Conservation (phyloP, 2,888 invertebrate species). For the Pachydiplax longipennis region DNA sequence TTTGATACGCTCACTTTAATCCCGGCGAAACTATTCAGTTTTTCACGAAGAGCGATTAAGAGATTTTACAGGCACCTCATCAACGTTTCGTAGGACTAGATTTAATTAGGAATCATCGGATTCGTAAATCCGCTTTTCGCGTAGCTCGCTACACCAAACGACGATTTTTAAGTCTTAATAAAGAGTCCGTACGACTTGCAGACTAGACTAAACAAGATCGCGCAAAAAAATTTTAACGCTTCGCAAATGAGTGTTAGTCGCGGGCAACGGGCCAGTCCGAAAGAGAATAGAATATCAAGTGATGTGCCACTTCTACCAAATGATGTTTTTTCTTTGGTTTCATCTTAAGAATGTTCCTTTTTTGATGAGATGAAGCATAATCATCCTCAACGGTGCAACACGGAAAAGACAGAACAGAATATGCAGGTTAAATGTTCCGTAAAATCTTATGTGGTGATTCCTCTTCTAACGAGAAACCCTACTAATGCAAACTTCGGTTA, state of each 20-base stretch:
- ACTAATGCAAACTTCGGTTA: too few species aligned
- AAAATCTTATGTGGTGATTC: too few species aligned
- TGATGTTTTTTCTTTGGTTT: background rate
- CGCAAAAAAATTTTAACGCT: background rate
- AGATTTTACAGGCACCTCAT: background rate
- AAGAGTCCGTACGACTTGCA: background rate
- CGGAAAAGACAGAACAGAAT: too few species aligned
- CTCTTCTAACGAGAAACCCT: too few species aligned
- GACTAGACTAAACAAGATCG: constrained; percentile 19
- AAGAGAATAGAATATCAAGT: background rate
- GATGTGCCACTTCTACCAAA: background rate
- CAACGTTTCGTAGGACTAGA: background rate
- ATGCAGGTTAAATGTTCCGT: too few species aligned
- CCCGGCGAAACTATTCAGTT: background rate
- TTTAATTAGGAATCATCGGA: background rate
- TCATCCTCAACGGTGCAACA: too few species aligned
- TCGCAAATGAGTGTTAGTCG: background rate
- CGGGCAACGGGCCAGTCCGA: constrained; percentile 15
- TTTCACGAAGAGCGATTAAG: background rate
- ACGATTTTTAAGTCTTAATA: constrained; percentile 2
- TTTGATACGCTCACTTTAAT: too few species aligned
- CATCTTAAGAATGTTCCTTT: background rate
- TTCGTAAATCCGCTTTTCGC: background rate
- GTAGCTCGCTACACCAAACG: background rate
- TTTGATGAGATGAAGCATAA: too few species aligned